Conservation (phyloP, 2,888 invertebrate species). For the Allacma fusca region DNA sequence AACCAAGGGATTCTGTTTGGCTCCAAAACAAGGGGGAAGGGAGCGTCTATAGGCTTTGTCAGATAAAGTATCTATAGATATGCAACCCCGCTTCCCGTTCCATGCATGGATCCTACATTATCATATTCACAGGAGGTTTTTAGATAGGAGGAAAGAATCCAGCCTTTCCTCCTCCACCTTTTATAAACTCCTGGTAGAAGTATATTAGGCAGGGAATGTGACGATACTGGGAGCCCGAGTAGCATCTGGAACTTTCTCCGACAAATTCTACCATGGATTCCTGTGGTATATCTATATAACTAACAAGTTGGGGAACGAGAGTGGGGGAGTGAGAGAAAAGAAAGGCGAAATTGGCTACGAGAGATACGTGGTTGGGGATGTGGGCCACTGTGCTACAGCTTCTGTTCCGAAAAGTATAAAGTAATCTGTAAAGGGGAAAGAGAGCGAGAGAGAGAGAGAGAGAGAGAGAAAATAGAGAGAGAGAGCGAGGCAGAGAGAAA, state of each 20-base stretch:
- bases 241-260: constrained; percentile 10
- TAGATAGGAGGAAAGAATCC: too few species aligned
- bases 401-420: neutral
- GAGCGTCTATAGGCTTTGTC: too few species aligned
- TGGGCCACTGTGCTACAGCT: constrained; percentile 30
- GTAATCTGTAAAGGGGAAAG: neutral
- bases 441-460: neutral
- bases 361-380: neutral
- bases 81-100: too few species aligned
- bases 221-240: neutral
- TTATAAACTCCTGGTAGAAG: too few species aligned
- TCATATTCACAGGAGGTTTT: too few species aligned
- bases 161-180: too few species aligned
- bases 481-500: neutral
- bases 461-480: neutral
- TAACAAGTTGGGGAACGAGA: neutral
- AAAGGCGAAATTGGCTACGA: constrained; percentile 8
- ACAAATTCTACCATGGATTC: neutral
- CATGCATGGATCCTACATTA: too few species aligned
- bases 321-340: neutral
- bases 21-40: too few species aligned
- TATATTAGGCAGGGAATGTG: too few species aligned
- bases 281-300: neutral
- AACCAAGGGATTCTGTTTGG: too few species aligned
- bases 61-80: neutral